Percentiles rank a stretch among this genome's conserved stretches.
Conservation (phyloP, 1,140 invertebrate genomes). For the Calliphora vicina region DNA sequence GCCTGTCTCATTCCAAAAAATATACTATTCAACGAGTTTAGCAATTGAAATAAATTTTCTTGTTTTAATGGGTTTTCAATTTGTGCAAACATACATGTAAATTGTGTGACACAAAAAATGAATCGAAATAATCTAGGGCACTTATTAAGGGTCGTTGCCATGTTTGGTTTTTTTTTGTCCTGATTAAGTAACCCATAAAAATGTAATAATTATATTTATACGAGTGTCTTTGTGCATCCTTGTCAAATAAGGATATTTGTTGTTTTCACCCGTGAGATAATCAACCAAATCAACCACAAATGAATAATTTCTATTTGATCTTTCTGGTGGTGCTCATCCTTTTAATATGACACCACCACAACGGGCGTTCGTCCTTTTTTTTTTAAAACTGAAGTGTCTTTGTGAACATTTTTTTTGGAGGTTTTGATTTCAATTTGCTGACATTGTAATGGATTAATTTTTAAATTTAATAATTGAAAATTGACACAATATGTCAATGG, state of each 20-base stretch:
- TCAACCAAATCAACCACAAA: not conserved
- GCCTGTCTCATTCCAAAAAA: no score
- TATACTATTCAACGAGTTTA: no score
- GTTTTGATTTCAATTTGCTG: not conserved
- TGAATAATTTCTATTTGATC: not conserved
- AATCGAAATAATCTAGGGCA: not conserved
- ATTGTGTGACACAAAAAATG: not conserved
- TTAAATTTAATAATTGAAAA: not conserved
- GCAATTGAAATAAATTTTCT: not conserved
- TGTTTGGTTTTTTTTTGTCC: not conserved
- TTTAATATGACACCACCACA: not conserved
- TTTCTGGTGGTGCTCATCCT: not conserved
- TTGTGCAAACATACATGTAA: not conserved
- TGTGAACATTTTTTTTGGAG: not conserved
- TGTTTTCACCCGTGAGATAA: not conserved
- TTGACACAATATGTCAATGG: not conserved
- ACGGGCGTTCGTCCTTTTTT: not conserved
- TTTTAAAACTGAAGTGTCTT: not conserved
- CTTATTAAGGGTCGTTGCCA: not conserved
- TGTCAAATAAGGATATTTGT: not conserved
- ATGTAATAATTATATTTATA: not conserved
- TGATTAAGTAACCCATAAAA: conserved; percentile 3
- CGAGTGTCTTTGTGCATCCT: not conserved
- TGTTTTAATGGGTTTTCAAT: conserved; percentile 9
- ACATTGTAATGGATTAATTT: not conserved